phyloP scores from a whole-genome alignment of 1,140 invertebrate genomes.

The Bombus difficillimus region DNA sequence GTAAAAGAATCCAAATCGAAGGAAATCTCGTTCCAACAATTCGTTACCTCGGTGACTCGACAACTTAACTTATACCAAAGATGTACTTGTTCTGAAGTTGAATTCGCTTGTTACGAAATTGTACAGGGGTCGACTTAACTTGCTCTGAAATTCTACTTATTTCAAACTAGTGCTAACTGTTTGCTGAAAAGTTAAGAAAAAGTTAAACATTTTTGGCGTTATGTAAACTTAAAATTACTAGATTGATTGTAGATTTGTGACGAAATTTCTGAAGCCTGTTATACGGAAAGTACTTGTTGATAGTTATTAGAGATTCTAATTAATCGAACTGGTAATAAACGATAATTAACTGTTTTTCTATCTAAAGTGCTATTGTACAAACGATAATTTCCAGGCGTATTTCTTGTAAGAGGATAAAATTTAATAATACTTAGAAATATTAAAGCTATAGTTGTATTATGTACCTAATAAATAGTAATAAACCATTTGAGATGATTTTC shows the following conservation, averaged over 20 bases:
- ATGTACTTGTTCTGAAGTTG: slow-evolving; percentile 26
- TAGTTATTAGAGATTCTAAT: neutral
- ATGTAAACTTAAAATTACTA: neutral
- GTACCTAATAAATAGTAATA: neutral
- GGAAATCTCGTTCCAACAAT: slow-evolving; percentile 22
- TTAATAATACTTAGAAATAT: neutral
- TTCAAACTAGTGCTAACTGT: slow-evolving; percentile 11
- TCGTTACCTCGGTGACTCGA: slow-evolving; percentile 6
- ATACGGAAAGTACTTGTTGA: too few relatives aligned
- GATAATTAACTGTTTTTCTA: too few relatives aligned
- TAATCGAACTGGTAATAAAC: neutral
- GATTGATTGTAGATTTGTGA: neutral
- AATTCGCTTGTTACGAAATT: slow-evolving; percentile 31
- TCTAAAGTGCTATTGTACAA: too few relatives aligned
- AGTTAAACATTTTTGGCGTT: neutral
- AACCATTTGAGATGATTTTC: neutral
- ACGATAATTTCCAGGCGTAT: too few relatives aligned
- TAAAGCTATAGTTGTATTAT: neutral
- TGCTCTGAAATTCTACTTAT: slow-evolving; percentile 16
- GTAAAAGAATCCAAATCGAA: slow-evolving; percentile 6
- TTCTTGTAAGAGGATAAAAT: too few relatives aligned
- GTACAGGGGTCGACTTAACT: slow-evolving; percentile 26
- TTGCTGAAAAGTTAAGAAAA: slow-evolving; percentile 21
- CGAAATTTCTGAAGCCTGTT: neutral
- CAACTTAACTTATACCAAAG: slow-evolving; percentile 27